Conservation (phyloP, 2,797 vertebrate species). For the Serranus cabrilla region DNA sequence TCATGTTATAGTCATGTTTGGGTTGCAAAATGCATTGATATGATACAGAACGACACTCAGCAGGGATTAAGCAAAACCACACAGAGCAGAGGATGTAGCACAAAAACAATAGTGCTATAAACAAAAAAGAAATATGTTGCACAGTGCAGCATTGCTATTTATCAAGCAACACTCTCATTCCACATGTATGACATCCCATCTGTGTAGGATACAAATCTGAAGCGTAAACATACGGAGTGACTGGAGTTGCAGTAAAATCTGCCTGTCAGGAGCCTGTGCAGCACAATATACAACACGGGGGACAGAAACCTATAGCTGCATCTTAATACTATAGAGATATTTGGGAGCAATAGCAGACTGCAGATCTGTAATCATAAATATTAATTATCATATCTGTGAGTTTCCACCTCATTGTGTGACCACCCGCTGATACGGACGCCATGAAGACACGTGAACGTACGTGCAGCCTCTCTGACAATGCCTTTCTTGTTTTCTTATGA, state of each 20-base stretch:
- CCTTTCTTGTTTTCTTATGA: conserved; percentile 41
- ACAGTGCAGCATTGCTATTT: conserved; percentile 13
- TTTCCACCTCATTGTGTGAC: conserved; percentile 39
- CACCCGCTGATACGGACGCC: conserved; percentile 54
- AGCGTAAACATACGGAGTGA: conserved; percentile 5
- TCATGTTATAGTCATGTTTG: conserved; percentile 23
- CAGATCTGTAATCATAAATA: conserved; percentile 30
- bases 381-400: conserved; percentile 23
- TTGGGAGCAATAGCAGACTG: conserved; percentile 4
- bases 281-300: not conserved
- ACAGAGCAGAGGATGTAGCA: conserved; percentile 25
- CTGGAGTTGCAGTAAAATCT: not conserved
- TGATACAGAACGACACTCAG: conserved; percentile 2
- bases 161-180: conserved; percentile 11
- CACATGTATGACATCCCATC: conserved; percentile 2
- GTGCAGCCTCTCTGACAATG: conserved; percentile 26
- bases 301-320: conserved; percentile 3
- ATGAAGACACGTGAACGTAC: not conserved
- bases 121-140: conserved; percentile 11
- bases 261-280: not conserved
- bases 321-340: not conserved
- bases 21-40: conserved; percentile 18
- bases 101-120: conserved; percentile 16
- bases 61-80: conserved; percentile 4
- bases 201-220: not conserved